phyloP scores from a whole-genome alignment of 2,113 vertebrate genomes.

The Geococcyx californianus region DNA sequence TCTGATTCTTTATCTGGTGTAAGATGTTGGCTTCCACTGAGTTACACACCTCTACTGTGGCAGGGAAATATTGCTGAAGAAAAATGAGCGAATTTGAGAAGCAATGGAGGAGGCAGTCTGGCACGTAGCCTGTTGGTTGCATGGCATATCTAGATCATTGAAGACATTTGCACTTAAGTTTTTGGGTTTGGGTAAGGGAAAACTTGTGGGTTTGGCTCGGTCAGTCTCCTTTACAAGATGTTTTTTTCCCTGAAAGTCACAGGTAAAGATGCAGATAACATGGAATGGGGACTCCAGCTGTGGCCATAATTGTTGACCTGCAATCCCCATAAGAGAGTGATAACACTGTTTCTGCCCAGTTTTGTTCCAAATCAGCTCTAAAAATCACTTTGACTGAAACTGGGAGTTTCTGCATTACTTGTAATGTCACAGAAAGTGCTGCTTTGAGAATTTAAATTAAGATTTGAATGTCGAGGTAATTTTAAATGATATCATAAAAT shows the following conservation, averaged over 20 bases:
- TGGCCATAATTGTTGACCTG: not conserved
- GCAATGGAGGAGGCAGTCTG: not conserved
- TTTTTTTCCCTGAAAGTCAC: not conserved
- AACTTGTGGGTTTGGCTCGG: not conserved
- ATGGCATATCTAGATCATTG: not conserved
- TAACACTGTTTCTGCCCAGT: not conserved
- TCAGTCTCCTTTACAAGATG: not conserved
- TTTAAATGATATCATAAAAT: not conserved
- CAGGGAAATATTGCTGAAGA: not conserved
- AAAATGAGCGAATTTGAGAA: not conserved
- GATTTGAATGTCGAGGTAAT: fast-evolving
- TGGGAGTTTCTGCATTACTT: not conserved
- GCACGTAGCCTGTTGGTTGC: not conserved
- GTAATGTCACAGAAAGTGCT: not conserved
- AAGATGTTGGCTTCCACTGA: not conserved
- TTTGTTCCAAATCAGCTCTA: not conserved
- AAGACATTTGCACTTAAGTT: not conserved
- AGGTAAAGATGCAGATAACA: not conserved
- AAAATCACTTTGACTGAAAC: not conserved
- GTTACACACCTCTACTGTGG: not conserved
- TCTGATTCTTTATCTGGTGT: not conserved
- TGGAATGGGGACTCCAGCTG: not conserved
- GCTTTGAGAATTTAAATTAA: not conserved
- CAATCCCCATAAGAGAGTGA: not conserved
- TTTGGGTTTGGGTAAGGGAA: not conserved